Percentiles rank a stretch among this genome's conserved stretches.
These are phyloP conservation scores for Poliocrania exsul DNA, from an alignment of 2,797 vertebrate species.

Conservation along the genomic window DNA sequence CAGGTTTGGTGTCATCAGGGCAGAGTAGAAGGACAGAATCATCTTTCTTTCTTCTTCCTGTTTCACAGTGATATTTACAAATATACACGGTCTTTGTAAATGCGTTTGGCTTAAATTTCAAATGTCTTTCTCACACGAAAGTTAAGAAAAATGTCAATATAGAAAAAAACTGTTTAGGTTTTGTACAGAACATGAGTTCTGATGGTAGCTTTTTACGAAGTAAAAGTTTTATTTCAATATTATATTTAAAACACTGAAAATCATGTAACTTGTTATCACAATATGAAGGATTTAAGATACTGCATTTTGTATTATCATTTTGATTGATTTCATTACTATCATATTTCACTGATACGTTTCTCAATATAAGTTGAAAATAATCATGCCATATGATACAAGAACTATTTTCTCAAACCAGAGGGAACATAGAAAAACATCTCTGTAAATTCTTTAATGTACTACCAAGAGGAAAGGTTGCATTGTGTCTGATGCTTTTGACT, in stretches of 20 bases:
- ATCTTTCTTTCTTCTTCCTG: not conserved
- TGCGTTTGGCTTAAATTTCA: not conserved
- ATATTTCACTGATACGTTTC: not conserved
- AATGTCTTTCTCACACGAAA: not conserved
- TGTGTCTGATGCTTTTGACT: not conserved
- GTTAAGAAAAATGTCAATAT: not conserved
- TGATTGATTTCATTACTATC: not conserved
- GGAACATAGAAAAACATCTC: not conserved
- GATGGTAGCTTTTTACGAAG: not conserved
- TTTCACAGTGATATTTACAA: not conserved
- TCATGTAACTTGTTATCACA: not conserved
- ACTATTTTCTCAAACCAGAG: not conserved
- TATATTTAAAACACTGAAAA: not conserved
- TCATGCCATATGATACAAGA: not conserved
- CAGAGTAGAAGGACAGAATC: not conserved
- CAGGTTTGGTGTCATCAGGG: not conserved
- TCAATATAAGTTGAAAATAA: not conserved
- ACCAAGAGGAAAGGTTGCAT: not conserved
- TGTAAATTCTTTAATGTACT: not conserved
- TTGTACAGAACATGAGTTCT: not conserved
- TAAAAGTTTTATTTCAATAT: not conserved
- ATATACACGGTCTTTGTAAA: not conserved
- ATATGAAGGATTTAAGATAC: not conserved
- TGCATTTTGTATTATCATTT: not conserved
- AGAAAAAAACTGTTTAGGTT: not conserved